These are phyloP conservation scores for Gallinago paraguaiae DNA, from an alignment of 2,113 vertebrate species.

Conservation along the genomic window DNA sequence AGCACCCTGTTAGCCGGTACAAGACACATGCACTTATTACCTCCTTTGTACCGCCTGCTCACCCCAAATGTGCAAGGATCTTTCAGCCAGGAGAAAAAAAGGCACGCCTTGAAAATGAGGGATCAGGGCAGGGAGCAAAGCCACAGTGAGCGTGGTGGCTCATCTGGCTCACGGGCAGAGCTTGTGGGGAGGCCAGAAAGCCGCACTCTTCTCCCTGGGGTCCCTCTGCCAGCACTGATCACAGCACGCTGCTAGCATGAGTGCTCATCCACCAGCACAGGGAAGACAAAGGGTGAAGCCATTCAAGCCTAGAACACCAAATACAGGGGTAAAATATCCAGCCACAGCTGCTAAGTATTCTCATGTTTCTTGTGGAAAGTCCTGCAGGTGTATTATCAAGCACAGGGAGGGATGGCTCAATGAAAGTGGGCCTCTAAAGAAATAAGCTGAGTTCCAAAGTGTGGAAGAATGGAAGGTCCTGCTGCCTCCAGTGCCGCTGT, in stretches of 20 bases:
- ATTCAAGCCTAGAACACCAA: neutral
- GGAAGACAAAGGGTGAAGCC: neutral
- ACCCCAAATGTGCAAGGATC: neutral
- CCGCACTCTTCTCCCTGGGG: neutral
- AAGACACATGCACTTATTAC: rapidly evolving
- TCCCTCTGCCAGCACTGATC: rapidly evolving
- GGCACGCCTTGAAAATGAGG: rapidly evolving
- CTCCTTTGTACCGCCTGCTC: neutral
- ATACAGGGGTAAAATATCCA: neutral
- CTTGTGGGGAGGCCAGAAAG: neutral
- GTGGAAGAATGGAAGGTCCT: neutral
- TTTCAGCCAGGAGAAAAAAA: neutral
- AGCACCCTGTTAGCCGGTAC: neutral
- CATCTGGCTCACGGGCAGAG: rapidly evolving
- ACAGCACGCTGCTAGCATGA: neutral
- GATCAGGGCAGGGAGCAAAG: neutral
- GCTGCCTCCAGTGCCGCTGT: neutral
- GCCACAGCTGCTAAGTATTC: neutral
- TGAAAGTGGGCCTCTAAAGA: neutral
- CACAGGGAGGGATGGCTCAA: neutral
- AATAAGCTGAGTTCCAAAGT: neutral
- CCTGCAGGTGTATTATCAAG: neutral
- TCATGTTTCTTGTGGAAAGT: neutral
- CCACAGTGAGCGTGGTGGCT: rapidly evolving
- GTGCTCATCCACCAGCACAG: rapidly evolving